Conservation (phyloP, 2,888 invertebrate species). For the Ennomos erosarius region DNA sequence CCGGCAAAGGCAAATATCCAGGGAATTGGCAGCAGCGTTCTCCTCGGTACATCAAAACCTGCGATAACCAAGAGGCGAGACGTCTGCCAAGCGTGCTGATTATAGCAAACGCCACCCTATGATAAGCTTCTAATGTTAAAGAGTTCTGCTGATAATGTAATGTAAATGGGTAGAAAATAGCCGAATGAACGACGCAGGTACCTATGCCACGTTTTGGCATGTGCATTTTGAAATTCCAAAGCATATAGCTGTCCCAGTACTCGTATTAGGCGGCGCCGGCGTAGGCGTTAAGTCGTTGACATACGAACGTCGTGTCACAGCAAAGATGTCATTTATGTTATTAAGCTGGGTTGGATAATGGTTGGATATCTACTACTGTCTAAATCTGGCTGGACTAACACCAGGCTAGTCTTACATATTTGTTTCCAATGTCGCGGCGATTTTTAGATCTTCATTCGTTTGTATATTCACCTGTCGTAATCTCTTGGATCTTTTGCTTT, state of each 20-base stretch:
- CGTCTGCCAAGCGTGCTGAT: too few relatives aligned
- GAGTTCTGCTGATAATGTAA: too few relatives aligned
- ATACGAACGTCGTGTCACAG: slow-evolving; percentile 46
- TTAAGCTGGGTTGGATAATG: slow-evolving; percentile 42
- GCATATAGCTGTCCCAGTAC: slow-evolving; percentile 24
- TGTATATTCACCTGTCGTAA: neutral
- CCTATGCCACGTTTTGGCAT: slow-evolving; percentile 21
- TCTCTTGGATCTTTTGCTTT: too few relatives aligned
- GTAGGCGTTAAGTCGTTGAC: slow-evolving; percentile 38
- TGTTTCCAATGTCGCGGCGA: slow-evolving; percentile 43
- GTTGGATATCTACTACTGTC: slow-evolving; percentile 49
- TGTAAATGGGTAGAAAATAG: too few relatives aligned
- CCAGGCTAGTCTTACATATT: slow-evolving; percentile 52
- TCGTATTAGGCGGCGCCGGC: slow-evolving; percentile 7
- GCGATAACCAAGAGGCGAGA: too few relatives aligned
- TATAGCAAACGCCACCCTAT: too few relatives aligned
- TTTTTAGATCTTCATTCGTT: neutral
- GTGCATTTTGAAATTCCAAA: slow-evolving; percentile 41
- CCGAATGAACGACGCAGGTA: too few relatives aligned
- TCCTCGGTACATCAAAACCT: too few relatives aligned
- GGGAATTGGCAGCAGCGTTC: too few relatives aligned
- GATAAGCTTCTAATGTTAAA: too few relatives aligned
- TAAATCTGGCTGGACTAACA: slow-evolving; percentile 58
- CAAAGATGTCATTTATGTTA: slow-evolving; percentile 50
- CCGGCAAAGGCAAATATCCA: too few relatives aligned